Evolutionary conservation across 2,113 vertebrate genomes (phyloP).

Genomic region (Potamarius usumacintae): DNA sequence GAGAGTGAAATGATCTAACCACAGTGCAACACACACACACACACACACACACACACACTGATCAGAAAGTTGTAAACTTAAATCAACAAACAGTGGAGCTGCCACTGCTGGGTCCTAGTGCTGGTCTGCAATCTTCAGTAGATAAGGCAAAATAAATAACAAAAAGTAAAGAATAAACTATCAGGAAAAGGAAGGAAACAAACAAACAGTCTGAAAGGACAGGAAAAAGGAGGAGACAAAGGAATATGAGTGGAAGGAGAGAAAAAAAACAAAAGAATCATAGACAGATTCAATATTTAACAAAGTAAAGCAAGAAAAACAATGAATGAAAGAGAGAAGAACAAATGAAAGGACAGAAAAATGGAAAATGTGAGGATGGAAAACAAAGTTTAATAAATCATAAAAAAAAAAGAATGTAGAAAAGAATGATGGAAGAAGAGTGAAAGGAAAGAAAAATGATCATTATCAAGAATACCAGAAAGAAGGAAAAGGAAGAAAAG

Average conservation of each 20-base stretch:
- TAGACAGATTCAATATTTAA: too few species aligned
- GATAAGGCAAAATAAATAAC: not conserved
- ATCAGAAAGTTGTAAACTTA: not conserved
- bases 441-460: not conserved
- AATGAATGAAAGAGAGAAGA: too few species aligned
- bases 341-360: too few species aligned
- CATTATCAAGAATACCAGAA: not conserved
- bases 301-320: too few species aligned
- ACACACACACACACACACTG: not conserved
- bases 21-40: not conserved
- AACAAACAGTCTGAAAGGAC: not conserved
- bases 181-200: not conserved
- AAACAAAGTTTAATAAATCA: too few species aligned
- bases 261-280: too few species aligned
- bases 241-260: too few species aligned
- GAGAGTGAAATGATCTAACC: too few species aligned
- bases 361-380: too few species aligned
- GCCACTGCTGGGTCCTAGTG: not conserved
- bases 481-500: not conserved
- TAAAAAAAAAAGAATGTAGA: too few species aligned
- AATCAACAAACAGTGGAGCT: not conserved
- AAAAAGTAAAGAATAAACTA: not conserved
- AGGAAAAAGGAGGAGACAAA: not conserved
- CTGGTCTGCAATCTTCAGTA: not conserved
- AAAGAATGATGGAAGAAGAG: not conserved